Evolutionary conservation across 2,888 invertebrate species (phyloP).

Genomic region (Lycocerus yunnanus): DNA sequence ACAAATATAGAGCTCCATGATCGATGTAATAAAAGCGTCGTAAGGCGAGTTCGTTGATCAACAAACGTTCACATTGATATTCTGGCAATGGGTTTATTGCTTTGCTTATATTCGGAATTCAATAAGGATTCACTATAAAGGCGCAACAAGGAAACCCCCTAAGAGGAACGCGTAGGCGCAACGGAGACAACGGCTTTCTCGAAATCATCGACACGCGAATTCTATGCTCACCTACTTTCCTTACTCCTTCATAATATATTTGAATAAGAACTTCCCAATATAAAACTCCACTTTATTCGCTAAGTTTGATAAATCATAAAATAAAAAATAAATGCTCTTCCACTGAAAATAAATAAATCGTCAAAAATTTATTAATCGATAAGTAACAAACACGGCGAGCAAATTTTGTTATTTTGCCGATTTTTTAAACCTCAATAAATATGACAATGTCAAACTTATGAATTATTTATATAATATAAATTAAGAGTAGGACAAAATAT

Average conservation of each 20-base stretch:
- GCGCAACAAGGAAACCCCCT: constrained; percentile 41
- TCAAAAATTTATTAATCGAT: not conserved
- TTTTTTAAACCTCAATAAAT: not conserved
- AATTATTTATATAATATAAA: not conserved
- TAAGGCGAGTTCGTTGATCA: constrained; percentile 44
- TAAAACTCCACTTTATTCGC: constrained; percentile 13
- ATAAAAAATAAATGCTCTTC: constrained; percentile 13
- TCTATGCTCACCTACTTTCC: constrained; percentile 25
- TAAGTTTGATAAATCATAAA: constrained; percentile 18
- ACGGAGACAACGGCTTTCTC: constrained; percentile 26
- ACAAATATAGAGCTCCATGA: constrained; percentile 35
- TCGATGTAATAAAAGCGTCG: constrained; percentile 42
- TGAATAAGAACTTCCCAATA: constrained; percentile 24
- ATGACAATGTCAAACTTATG: not conserved
- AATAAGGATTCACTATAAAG: constrained; percentile 51
- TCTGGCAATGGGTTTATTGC: constrained; percentile 54
- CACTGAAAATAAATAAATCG: constrained; percentile 10
- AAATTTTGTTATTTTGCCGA: not conserved
- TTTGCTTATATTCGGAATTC: constrained; percentile 54
- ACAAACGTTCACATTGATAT: constrained; percentile 51
- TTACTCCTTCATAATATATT: constrained; percentile 17
- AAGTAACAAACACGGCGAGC: not conserved
- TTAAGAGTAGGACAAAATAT: not conserved
- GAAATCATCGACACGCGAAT: constrained; percentile 25
- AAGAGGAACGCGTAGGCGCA: constrained; percentile 36